Evolutionary conservation across 1,140 invertebrate species (phyloP).

Genomic region (Drosophila takahashii): DNA sequence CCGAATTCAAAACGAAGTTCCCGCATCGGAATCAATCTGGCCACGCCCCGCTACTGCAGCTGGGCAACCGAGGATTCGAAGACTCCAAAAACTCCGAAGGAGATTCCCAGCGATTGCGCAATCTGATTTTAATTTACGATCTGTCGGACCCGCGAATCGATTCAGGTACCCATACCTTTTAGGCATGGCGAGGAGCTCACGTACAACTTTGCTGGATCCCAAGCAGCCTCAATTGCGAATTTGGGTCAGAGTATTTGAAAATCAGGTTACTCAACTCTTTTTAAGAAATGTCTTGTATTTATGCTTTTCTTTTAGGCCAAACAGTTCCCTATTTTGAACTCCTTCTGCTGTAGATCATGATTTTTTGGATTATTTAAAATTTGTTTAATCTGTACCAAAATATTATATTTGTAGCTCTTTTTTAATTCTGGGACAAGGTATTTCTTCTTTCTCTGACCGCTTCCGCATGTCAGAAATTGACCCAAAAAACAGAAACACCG

Average conservation of each 20-base stretch:
- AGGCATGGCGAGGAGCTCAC: neutral
- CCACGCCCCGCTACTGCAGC: conserved; percentile 33
- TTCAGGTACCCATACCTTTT: conserved; percentile 23
- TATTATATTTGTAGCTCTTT: neutral
- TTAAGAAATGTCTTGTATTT: neutral
- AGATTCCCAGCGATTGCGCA: conserved; percentile 74
- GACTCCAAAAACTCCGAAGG: conserved; percentile 40
- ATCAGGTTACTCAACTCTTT: conserved; percentile 9
- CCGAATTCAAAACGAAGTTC: conserved; percentile 32
- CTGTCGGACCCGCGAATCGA: conserved; percentile 43
- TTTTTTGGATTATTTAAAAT: neutral
- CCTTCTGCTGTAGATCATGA: no score
- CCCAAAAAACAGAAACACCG: conserved; percentile 39
- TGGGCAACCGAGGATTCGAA: conserved; percentile 6
- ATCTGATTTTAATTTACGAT: conserved; percentile 83
- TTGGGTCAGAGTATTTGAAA: conserved; percentile 21
- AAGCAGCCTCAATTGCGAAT: conserved; percentile 1
- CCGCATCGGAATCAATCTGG: conserved; percentile 41
- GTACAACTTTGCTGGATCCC: neutral
- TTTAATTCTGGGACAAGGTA: neutral
- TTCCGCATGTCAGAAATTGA: conserved; percentile 44
- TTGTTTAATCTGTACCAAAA: neutral
- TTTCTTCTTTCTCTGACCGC: conserved; percentile 28
- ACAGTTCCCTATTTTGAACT: neutral
- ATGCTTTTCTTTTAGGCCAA: conserved; percentile 1